Conservation (phyloP, 2,888 invertebrate genomes). For the Vesta saturnalis region DNA sequence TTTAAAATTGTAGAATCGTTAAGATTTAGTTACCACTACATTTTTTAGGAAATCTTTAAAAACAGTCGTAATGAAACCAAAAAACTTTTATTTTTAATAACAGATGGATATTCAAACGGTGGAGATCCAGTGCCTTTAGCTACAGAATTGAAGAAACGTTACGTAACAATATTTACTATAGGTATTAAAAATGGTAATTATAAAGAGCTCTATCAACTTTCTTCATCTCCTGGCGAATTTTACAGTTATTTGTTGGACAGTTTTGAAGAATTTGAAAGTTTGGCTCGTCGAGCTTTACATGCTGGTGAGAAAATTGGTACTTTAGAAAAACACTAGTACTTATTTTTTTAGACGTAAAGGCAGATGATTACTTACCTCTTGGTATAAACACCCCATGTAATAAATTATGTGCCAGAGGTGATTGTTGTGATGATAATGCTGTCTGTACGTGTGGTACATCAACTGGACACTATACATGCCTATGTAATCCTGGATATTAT, state of each 20-base stretch:
- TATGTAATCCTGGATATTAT: conserved; percentile 72
- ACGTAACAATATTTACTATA: conserved; percentile 66
- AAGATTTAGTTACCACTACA: not conserved
- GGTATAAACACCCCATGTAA: conserved; percentile 64
- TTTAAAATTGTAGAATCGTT: conserved; percentile 16
- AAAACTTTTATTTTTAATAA: conserved; percentile 74
- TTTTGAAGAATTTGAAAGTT: conserved; percentile 74
- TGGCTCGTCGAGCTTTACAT: conserved; percentile 74
- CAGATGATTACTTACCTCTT: conserved; percentile 68
- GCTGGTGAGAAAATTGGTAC: conserved; percentile 64
- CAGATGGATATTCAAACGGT: conserved; percentile 77
- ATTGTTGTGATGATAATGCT: conserved; percentile 71
- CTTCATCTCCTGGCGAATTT: conserved; percentile 67
- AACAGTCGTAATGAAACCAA: conserved; percentile 62
- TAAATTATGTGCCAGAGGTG: conserved; percentile 63
- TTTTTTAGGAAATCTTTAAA: conserved; percentile 63
- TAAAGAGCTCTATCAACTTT: conserved; percentile 70
- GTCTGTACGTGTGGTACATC: conserved; percentile 73
- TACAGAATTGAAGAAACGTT: conserved; percentile 64
- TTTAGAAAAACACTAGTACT: not conserved
- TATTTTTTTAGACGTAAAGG: conserved; percentile 66
- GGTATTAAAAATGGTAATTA: conserved; percentile 74
- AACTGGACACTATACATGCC: conserved; percentile 75
- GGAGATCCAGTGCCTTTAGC: conserved; percentile 73
- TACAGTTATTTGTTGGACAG: conserved; percentile 74